Base-by-base conservation (phyloP, 2,888 invertebrate genomes). In the Mylabris sibirica region DNA sequence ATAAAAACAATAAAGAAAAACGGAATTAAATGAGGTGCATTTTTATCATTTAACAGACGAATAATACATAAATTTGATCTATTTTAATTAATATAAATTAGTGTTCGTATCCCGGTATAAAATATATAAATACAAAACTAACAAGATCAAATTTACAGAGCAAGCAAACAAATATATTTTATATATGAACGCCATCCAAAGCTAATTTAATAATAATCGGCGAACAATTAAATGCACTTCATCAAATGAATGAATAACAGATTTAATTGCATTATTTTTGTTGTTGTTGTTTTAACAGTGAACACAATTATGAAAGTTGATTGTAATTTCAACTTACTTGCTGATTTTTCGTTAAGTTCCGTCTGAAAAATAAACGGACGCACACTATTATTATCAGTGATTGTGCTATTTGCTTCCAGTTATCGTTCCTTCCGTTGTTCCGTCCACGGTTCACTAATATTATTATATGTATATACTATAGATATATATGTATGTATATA, bases 31-130 rank as follows among this genome's bases (percentile, higher is more conserved):
- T 44, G 44, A 2, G 1, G 11, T 11, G 11, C 20, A 49, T 8
- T 49, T 20, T 9, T 20, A 12, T 49, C 44, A 17, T 49, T 49
- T 22, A 30, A 4, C 30, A 49, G 3, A 3, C n/a, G 11, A 3
- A 49, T 49, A 49, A 49, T 9, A 20, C 20, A 65, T 35, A 60
- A 35, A 65, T 65, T 62, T 61, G 53, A n/a, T 44, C 44, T 34
- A 60, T 53, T 66, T 61, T 82, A 83, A 83, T 83, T 83, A 82
- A 83, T 80, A 83, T 82, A 82, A 83, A 83, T 83, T 81, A 81
- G 82, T 77, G 78, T 77, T 77, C 78, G 81, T 80, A 78, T 79
- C 78, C 76, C 79, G 79, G 80, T 81, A 82, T 81, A 82, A 82
- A 83, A 81, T 80, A 79, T 30, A 30, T 30, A 30, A 30, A 30